Base-by-base conservation (phyloP, 2,888 invertebrate genomes). In the Nomada fabriciana region DNA sequence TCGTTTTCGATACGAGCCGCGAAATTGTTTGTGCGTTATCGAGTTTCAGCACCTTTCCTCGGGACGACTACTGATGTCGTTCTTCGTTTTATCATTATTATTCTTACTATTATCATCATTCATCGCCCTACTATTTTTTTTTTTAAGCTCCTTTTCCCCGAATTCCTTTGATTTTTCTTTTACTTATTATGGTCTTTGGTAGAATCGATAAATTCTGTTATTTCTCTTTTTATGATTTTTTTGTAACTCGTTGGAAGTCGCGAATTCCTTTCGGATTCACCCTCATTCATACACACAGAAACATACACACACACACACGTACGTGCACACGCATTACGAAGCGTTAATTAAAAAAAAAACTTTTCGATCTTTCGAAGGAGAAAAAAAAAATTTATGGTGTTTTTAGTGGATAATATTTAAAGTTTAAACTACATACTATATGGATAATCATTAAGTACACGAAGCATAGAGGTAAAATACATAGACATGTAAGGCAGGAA, bases 371-470 rank as follows among this genome's bases (percentile, higher is more conserved):
- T 80, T 81, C 78, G 74, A 82, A 80, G 76, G 85, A 85, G 81
- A 80, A 78, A 84, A 86, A 85, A 85, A 85, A 89, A 85, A 83
- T 85, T 88, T 91, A 91, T 90, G 90, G 90, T 91, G 92, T 94
- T 92, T 91, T 92, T 93, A 93, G 93, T 90, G 89, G 90, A 90
- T 93, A 94, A 93, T 91, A 91, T 93, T 93, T 93, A 92, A 92
- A 91, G 89, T 92, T 91, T 92, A 36, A 77, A 80, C 63, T 63
- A 91, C 91, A 91, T 93, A 92, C 90, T 92, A 90, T 93, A 93
- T 90, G 92, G 91, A 92, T 94, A 93, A 93, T 93, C 92, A 91
- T 93, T 94, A 93, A 92, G 93, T 94, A 93, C 93, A 93, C 91
- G 88, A 90, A 90, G 84, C 90, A 93, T 93, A 93, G 91, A 91